These are phyloP conservation scores for Hepsetus odoe DNA, from an alignment of 2,113 vertebrate species.

Conservation along the genomic window DNA sequence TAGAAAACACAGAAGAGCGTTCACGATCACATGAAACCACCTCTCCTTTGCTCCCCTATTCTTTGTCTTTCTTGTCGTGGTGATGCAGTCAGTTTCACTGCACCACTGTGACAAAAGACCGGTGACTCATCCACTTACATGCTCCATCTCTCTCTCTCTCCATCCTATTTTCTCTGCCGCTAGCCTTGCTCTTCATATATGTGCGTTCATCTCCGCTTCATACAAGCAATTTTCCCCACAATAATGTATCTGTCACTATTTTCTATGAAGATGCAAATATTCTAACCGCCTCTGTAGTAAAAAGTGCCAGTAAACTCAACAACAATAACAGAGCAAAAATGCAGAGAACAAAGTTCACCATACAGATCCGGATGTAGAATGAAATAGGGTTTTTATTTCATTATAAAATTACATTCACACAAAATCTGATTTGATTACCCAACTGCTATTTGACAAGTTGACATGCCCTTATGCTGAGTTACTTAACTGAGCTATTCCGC, in stretches of 20 bases:
- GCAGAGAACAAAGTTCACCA: neutral
- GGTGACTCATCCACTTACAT: conserved; percentile 65
- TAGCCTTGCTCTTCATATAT: conserved; percentile 19
- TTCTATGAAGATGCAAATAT: conserved; percentile 31
- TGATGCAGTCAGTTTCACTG: conserved; percentile 58
- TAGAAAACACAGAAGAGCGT: neutral
- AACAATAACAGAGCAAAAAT: conserved; percentile 1
- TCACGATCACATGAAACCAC: conserved; percentile 17
- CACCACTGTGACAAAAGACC: conserved; percentile 58
- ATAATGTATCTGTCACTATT: conserved; percentile 23
- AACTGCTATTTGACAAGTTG: conserved; percentile 33
- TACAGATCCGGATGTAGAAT: conserved; percentile 32
- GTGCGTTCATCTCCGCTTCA: conserved; percentile 29
- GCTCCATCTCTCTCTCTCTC: conserved; percentile 49
- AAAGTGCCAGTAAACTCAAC: neutral
- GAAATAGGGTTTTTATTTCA: conserved; percentile 59
- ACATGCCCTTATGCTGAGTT: conserved; percentile 45
- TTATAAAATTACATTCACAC: conserved; percentile 69
- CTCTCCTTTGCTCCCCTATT: conserved; percentile 29
- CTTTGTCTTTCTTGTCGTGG: conserved; percentile 39
- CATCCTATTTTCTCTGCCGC: conserved; percentile 18
- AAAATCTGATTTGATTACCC: conserved; percentile 52
- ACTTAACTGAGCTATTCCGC: conserved; percentile 16
- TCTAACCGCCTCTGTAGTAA: conserved; percentile 10
- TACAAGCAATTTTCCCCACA: conserved; percentile 3